Percentiles rank a stretch among this genome's conserved stretches.
Conservation (phyloP, 2,113 vertebrate genomes). For the Centropristis striata region DNA sequence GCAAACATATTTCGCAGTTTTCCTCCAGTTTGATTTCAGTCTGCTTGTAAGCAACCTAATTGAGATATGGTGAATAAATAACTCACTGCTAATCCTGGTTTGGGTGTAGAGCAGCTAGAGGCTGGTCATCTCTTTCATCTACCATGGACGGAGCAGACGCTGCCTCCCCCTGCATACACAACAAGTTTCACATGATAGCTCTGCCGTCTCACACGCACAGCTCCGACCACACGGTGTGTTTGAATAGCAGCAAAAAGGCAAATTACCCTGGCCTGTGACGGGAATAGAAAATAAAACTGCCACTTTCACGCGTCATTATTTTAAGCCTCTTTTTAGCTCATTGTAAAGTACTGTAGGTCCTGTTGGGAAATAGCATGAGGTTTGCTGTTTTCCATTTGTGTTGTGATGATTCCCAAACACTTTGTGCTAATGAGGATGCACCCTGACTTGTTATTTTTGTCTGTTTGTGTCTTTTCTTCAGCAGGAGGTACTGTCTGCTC, state of each 20-base stretch:
- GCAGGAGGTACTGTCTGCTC: constrained; percentile 80
- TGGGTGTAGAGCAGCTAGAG: constrained; percentile 55
- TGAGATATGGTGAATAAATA: constrained; percentile 33
- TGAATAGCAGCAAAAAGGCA: constrained; percentile 11
- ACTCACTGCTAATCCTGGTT: constrained; percentile 24
- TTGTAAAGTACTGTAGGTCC: background rate
- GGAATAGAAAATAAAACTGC: constrained; percentile 43
- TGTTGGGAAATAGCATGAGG: constrained; percentile 8
- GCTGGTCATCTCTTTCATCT: constrained; percentile 37
- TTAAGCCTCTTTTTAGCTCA: constrained; percentile 55
- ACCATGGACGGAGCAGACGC: constrained; percentile 30
- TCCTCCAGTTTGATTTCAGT: background rate
- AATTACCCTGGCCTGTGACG: background rate
- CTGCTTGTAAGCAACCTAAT: constrained; percentile 11
- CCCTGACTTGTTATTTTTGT: constrained; percentile 18
- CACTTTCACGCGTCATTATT: constrained; percentile 68
- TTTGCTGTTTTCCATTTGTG: constrained; percentile 19
- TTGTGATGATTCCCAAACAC: constrained; percentile 1
- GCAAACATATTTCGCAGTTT: background rate
- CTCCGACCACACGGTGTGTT: background rate
- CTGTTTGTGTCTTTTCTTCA: constrained; percentile 53
- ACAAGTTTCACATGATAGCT: constrained; percentile 18
- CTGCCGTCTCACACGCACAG: background rate
- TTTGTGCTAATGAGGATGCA: constrained; percentile 4
- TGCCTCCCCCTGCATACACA: background rate